Conservation (phyloP, 2,113 vertebrate species). For the Anthoscopus minutus region DNA sequence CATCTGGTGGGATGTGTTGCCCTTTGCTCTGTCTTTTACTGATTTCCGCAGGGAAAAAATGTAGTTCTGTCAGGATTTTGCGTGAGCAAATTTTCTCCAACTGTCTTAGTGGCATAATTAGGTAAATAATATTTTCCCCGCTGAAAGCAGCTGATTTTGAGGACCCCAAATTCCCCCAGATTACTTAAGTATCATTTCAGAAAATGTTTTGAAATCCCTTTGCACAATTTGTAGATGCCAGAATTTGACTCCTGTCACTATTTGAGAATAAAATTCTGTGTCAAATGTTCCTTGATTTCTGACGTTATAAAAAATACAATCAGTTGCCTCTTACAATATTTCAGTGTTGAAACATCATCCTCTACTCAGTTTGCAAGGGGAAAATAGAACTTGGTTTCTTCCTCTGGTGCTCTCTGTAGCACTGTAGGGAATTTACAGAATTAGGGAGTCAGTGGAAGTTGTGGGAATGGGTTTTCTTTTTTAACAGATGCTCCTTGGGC, state of each 20-base stretch:
- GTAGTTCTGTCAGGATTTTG: not conserved
- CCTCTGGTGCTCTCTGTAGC: not conserved
- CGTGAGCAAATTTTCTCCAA: not conserved
- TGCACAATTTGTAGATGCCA: not conserved
- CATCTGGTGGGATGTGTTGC: not conserved
- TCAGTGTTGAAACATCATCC: fast-evolving
- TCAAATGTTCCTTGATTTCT: not conserved
- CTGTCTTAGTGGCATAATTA: not conserved
- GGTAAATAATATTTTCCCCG: not conserved
- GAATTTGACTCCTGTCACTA: not conserved
- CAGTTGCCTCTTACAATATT: fast-evolving
- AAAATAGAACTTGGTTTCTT: not conserved
- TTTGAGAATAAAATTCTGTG: not conserved
- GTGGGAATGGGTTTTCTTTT: not conserved
- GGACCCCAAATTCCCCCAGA: not conserved
- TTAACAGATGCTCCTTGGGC: not conserved
- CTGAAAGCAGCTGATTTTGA: not conserved
- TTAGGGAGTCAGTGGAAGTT: not conserved
- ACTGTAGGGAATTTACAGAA: not conserved
- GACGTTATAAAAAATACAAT: not conserved
- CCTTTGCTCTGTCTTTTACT: not conserved
- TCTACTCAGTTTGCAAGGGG: not conserved
- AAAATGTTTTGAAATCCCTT: not conserved
- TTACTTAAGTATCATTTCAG: not conserved
- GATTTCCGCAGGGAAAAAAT: not conserved